These are phyloP conservation scores for Acrossocheilus wenchowensis DNA, from an alignment of 2,797 vertebrate species.

Conservation along the genomic window DNA sequence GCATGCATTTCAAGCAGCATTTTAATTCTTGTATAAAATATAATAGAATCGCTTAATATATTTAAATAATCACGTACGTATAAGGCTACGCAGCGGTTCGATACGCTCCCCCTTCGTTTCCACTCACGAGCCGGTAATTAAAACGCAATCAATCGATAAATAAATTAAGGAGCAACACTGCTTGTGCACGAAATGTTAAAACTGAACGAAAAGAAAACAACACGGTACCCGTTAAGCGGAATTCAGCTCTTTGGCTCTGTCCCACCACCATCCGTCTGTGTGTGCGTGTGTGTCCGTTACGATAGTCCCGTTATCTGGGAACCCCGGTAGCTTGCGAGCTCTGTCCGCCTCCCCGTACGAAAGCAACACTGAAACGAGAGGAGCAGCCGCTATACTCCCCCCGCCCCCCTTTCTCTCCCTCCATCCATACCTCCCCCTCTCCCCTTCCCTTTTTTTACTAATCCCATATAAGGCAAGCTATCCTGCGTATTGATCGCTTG, in stretches of 20 bases:
- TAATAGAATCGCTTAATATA: slow-evolving; percentile 62
- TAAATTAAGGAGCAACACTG: slow-evolving; percentile 67
- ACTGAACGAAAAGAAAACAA: slow-evolving; percentile 57
- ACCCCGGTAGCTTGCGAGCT: slow-evolving; percentile 69
- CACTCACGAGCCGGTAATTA: slow-evolving; percentile 75
- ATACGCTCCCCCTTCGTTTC: slow-evolving; percentile 71
- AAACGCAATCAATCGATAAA: slow-evolving; percentile 75
- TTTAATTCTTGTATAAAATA: slow-evolving; percentile 44
- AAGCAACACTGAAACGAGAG: slow-evolving; percentile 72
- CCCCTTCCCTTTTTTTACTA: slow-evolving; percentile 58
- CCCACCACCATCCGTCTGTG: slow-evolving; percentile 74
- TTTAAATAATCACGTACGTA: slow-evolving; percentile 70
- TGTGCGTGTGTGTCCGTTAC: slow-evolving; percentile 54
- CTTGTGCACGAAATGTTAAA: slow-evolving; percentile 53
- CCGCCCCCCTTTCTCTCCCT: slow-evolving; percentile 48
- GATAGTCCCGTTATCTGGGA: slow-evolving; percentile 69
- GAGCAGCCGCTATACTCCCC: slow-evolving; percentile 60
- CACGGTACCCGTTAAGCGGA: slow-evolving; percentile 65
- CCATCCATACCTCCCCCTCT: slow-evolving; percentile 60
- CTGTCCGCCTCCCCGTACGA: slow-evolving; percentile 74
- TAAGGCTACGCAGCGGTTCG: slow-evolving; percentile 67
- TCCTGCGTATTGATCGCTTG: slow-evolving; percentile 77
- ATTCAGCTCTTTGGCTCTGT: slow-evolving; percentile 72
- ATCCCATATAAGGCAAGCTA: slow-evolving; percentile 69
- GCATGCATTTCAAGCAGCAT: slow-evolving; percentile 60